These are phyloP conservation scores for Drosophila gunungcola DNA, from an alignment of 1,140 invertebrate species.

Conservation along the genomic window DNA sequence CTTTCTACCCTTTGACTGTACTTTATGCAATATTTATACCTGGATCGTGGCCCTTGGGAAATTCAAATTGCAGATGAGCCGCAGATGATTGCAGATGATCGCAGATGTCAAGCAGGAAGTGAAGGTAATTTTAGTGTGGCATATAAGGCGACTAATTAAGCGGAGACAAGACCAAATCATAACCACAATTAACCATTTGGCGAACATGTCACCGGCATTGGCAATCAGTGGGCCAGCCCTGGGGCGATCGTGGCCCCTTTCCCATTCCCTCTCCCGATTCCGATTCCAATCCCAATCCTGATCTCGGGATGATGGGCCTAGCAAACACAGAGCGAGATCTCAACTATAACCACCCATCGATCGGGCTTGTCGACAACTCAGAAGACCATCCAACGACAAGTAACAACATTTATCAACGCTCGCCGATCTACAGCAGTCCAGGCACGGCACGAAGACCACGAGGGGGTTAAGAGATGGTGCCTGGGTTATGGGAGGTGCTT, in stretches of 20 bases:
- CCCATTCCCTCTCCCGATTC: background rate
- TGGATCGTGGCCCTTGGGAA: conserved; percentile 36
- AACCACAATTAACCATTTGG: conserved; percentile 75
- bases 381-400: conserved; percentile 71
- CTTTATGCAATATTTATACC: conserved; percentile 74
- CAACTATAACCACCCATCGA: conserved; percentile 83
- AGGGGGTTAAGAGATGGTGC: conserved; percentile 19
- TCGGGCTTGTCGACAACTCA: conserved; percentile 66
- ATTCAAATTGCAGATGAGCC: conserved; percentile 66
- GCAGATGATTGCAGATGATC: background rate
- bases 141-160: conserved; percentile 59
- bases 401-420: conserved; percentile 84
- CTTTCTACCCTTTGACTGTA: conserved; percentile 63
- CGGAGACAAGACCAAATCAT: conserved; percentile 49
- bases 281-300: conserved; percentile 1
- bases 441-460: conserved; percentile 66
- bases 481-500: conserved; percentile 16
- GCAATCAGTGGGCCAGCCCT: conserved; percentile 18
- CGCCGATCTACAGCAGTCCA: conserved; percentile 70
- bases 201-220: conserved; percentile 23
- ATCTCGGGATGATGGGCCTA: conserved; percentile 50
- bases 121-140: conserved; percentile 33
- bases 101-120: conserved; percentile 63
- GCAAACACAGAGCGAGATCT: conserved; percentile 75
- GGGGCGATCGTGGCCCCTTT: conserved; percentile 21